Evolutionary conservation across 2,888 invertebrate species (phyloP).

Genomic region (Macropis europaea): DNA sequence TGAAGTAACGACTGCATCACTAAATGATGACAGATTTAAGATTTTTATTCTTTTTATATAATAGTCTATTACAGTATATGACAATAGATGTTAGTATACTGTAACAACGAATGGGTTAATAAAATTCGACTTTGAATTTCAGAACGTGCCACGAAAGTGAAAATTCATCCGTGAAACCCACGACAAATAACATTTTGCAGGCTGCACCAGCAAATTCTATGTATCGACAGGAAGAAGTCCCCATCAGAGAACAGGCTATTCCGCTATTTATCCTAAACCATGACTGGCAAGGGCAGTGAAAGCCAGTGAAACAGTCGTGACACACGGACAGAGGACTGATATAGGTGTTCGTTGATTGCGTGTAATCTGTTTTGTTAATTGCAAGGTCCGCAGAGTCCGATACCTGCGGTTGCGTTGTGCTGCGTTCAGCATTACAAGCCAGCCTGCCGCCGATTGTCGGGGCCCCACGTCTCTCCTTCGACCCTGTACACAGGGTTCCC

Average conservation of each 20-base stretch:
- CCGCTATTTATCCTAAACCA: slow-evolving; percentile 20
- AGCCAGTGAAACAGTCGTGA: slow-evolving; percentile 43
- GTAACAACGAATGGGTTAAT: too few relatives aligned
- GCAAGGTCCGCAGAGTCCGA: slow-evolving; percentile 75
- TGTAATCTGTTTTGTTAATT: slow-evolving; percentile 78
- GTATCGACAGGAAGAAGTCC: too few relatives aligned
- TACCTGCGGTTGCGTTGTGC: slow-evolving; percentile 72
- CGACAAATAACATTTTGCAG: too few relatives aligned
- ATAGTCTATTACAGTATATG: too few relatives aligned
- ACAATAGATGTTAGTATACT: too few relatives aligned
- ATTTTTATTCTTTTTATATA: too few relatives aligned
- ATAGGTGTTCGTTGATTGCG: slow-evolving; percentile 75
- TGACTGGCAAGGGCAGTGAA: slow-evolving; percentile 17
- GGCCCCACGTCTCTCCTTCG: slow-evolving; percentile 20
- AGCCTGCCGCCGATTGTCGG: slow-evolving; percentile 22
- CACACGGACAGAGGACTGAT: slow-evolving; percentile 31
- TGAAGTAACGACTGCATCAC: too few relatives aligned
- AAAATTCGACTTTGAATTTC: too few relatives aligned
- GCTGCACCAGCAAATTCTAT: too few relatives aligned
- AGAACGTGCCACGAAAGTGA: too few relatives aligned
- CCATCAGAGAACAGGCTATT: neutral
- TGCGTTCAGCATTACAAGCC: slow-evolving; percentile 70
- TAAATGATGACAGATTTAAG: too few relatives aligned
- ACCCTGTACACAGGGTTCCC: slow-evolving; percentile 31
- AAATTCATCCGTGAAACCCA: too few relatives aligned